These are phyloP conservation scores for Ciconia maguari DNA, from an alignment of 2,113 vertebrate species.

Conservation along the genomic window DNA sequence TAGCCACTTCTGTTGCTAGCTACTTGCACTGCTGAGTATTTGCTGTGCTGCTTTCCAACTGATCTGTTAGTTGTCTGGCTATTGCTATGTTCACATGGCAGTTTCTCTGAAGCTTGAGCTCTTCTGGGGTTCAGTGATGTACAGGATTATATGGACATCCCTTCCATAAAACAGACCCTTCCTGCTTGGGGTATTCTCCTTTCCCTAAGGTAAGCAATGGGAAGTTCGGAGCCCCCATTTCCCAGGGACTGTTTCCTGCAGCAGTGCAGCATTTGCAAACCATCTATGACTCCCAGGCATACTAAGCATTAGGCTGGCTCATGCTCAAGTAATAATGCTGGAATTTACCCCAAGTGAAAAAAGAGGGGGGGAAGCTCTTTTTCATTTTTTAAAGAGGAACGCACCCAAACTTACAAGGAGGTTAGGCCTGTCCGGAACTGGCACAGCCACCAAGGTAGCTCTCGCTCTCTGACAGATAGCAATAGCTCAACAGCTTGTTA, in stretches of 20 bases:
- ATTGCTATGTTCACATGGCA: neutral
- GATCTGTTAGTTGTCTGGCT: neutral
- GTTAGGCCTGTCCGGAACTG: neutral
- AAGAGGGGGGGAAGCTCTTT: neutral
- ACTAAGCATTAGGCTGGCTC: neutral
- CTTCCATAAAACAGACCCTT: neutral
- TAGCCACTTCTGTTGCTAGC: neutral
- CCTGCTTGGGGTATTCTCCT: constrained; percentile 14
- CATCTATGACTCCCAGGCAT: neutral
- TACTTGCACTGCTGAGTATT: neutral
- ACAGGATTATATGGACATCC: neutral
- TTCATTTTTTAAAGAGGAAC: neutral
- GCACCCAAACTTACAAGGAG: fast-evolving
- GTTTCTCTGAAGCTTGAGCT: neutral
- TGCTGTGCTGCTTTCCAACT: neutral
- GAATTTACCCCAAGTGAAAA: neutral
- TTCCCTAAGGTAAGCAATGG: constrained; percentile 19
- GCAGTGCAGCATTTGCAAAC: neutral
- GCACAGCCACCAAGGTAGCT: neutral
- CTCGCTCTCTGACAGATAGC: neutral
- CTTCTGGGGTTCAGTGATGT: neutral
- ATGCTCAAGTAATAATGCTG: neutral
- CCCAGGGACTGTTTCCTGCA: constrained; percentile 37
- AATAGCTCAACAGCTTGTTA: neutral
- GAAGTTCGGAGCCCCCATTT: neutral